A percentile compares a stretch with the other conserved stretches of the same genome.
Conservation (phyloP, 1,140 invertebrate genomes). For the Callitettix versicolor region DNA sequence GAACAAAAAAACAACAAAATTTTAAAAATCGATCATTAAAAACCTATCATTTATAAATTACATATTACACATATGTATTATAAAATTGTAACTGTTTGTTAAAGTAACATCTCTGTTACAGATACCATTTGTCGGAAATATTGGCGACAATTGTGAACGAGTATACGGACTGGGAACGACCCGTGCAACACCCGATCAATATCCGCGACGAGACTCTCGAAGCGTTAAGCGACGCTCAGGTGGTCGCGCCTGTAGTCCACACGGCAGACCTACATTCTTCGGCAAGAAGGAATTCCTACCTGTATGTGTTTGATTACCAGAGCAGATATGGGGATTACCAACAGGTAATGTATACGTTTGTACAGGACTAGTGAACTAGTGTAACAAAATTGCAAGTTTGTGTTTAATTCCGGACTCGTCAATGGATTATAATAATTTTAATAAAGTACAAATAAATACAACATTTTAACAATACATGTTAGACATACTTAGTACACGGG, state of each 20-base stretch:
- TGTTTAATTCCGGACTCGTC: too few relatives aligned
- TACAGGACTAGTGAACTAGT: background rate
- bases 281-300: constrained; percentile 67
- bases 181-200: constrained; percentile 76
- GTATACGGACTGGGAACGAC: constrained; percentile 93
- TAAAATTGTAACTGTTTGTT: too few relatives aligned
- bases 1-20: too few relatives aligned
- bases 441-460: background rate
- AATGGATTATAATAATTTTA: too few relatives aligned
- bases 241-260: constrained; percentile 83
- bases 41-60: too few relatives aligned
- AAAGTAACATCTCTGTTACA: too few relatives aligned
- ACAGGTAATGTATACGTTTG: constrained; percentile 49
- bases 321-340: constrained; percentile 83
- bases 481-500: too few relatives aligned
- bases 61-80: too few relatives aligned
- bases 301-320: constrained; percentile 91
- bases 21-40: too few relatives aligned
- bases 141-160: constrained; percentile 86
- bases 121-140: constrained; percentile 63
- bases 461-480: background rate
- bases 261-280: constrained; percentile 87
- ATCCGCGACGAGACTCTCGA: constrained; percentile 81
- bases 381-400: too few relatives aligned
- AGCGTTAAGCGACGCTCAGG: constrained; percentile 84